Base-by-base conservation (phyloP, 2,113 vertebrate genomes). In the Petrocephalus microphthalmus region DNA sequence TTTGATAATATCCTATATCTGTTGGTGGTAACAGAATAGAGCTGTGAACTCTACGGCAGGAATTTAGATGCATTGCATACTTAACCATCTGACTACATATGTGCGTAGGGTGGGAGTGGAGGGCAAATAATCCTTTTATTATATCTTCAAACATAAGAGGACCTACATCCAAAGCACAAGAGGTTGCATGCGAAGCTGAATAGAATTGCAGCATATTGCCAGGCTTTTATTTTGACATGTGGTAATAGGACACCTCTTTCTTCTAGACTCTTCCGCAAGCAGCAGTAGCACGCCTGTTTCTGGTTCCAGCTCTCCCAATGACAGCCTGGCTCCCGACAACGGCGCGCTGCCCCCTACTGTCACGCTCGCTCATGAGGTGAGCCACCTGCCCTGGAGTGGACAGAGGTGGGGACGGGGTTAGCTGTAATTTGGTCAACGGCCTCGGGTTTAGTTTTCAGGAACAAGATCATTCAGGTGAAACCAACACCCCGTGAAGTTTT, bases 251-350 rank as follows among this genome's bases (percentile, higher is more conserved):
- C 29, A 8, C 25, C 84, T 15, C 51, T 6, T 85, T 85, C 84
- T 56, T 85, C 25, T 94, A 98, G 98, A 99, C 89, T 98, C 97
- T 0, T 97, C 98, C 57, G 96, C 97, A 4, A 97, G 97, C 91
- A 97, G 97, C 88, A 96, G 97, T 92, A 98, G 97, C 92, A 98
- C 95, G 0, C 97, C 97, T 0, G 97, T 96, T 0, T 99, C 98
- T 0, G 97, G 96, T 60, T 96, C 96, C 94, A 98, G 96, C 93
- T 97, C 97, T 2, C 97, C 98, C 84, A 98, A 97, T 1, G 97
- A 98, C 96, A 97, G 96, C 87, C 93, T 96, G n/a, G 92, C 94
- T 0, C 90, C 95, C 0, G 96, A 98, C 54, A 95, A 94, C 0
- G 95, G 95, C 7, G 92, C 94, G 56, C 93, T 95, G 29, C 92